Conservation (phyloP, 2,113 vertebrate genomes). For the Bos indicus region DNA sequence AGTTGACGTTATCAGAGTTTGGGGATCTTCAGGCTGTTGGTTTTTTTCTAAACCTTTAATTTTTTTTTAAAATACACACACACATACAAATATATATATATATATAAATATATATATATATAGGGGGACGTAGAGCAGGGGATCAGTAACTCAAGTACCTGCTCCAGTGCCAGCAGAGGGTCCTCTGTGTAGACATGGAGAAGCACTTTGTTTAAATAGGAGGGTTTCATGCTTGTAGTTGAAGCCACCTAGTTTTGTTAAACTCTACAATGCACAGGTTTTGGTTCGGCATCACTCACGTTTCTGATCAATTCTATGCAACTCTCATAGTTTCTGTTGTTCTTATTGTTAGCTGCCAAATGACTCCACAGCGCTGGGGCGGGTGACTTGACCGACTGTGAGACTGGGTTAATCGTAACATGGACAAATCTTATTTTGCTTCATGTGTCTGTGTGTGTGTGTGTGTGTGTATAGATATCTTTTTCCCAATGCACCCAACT, state of each 20-base stretch:
- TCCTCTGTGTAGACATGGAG: constrained; percentile 69
- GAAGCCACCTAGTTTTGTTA: constrained; percentile 68
- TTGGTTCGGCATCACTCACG: constrained; percentile 54
- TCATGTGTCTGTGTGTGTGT: constrained; percentile 56
- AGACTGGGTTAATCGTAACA: constrained; percentile 62
- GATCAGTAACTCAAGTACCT: constrained; percentile 52
- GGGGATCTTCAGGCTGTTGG: constrained; percentile 43
- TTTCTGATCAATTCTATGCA: constrained; percentile 85
- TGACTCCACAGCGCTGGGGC: constrained; percentile 49
- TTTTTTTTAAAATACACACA: constrained; percentile 43
- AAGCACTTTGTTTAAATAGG: constrained; percentile 75
- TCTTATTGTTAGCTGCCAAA: constrained; percentile 78
- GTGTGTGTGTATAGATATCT: background rate
- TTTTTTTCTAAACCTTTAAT: constrained; percentile 78
- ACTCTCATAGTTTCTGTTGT: constrained; percentile 67
- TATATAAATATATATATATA: constrained; percentile 13
- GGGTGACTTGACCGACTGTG: constrained; percentile 50
- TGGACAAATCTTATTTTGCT: constrained; percentile 71
- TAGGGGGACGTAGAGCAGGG: background rate
- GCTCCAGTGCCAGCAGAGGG: constrained; percentile 75
- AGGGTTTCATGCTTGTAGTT: constrained; percentile 72
- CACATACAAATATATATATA: constrained; percentile 7
- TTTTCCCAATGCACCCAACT: background rate
- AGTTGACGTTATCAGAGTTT: constrained; percentile 71
- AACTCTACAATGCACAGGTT: constrained; percentile 65